Evolutionary conservation across 92 coral and sea anemone genomes (phyloP), one percentile per base, ranked within the genome.

Genomic region (Epizoanthus fatuus): DNA sequence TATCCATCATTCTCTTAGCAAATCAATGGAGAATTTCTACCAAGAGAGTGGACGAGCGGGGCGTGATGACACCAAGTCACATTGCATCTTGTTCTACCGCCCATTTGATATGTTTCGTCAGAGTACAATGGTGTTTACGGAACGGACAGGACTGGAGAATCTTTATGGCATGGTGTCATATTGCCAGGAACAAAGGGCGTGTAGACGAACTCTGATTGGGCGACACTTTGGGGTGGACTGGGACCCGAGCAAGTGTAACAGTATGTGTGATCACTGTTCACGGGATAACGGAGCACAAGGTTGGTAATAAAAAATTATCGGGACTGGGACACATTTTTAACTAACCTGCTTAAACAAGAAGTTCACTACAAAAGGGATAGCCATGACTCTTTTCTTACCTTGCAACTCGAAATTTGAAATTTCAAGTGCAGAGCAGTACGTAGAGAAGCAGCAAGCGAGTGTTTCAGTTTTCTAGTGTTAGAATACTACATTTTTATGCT

Each of bases 41-140:
- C 99, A 96, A 65, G 99, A 96, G 84, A 95, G 98, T 45, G 99
- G 99, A 12, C 85, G 99, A 14, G 99, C 99, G 0, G 99, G 99
- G 3, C 81, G 98, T 54, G 99, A 95, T 85, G 98, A 89, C 77
- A 57, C 68, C 59, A 67, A 53, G 73, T 88, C 98, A 4, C 94
- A 86, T 19, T 96, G 99, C 70, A 93, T 96, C 75, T 47, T 96
- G 81, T 96, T 90, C 80, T 96, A 96, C 65, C 87, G 96, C 11
- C 98, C 99, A 15, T 86, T 93, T 87, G 99, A 96, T 63, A 72
- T 93, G 8, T 93, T 93, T 74, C 90, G 96, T 49, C 99, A 96
- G 84, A 90, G 96, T 55, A 89, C 98, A 56, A 96, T 96, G 99
- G 99, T 96, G 16, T 94, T 94, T 49, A 90, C 92, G 0, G 98